A percentile compares a stretch with the other conserved stretches of the same genome.
Conservation (phyloP, 1,140 invertebrate genomes). For the Monomorium pharaonis region DNA sequence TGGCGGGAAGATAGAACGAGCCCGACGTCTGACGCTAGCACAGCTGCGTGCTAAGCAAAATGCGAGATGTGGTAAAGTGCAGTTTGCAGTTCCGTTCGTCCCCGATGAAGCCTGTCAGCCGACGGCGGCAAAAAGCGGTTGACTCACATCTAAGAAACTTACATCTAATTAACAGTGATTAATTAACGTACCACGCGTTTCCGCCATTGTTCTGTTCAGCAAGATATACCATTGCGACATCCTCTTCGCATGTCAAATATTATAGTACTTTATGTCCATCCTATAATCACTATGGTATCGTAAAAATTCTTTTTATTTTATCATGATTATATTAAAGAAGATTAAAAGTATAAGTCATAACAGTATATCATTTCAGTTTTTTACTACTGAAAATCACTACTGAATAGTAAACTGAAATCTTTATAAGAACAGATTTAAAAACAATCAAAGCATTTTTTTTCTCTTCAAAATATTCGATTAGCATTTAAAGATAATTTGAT, state of each 20-base stretch:
- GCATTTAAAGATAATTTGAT: background rate
- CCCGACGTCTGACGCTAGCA: constrained; percentile 65
- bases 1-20: constrained; percentile 63
- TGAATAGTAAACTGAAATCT: background rate
- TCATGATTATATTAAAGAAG: background rate
- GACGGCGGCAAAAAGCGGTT: constrained; percentile 66
- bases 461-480: background rate
- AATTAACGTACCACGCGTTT: constrained; percentile 60
- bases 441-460: background rate
- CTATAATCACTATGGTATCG: background rate
- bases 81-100: constrained; percentile 77
- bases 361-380: no score
- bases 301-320: background rate
- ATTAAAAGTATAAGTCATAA: background rate
- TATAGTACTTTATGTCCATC: background rate
- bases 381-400: no score
- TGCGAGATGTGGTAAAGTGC: constrained; percentile 74
- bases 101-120: constrained; percentile 71
- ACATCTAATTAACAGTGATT: constrained; percentile 72
- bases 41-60: constrained; percentile 75
- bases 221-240: constrained; percentile 9
- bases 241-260: constrained; percentile 22
- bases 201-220: background rate
- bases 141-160: constrained; percentile 69
- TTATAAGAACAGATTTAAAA: background rate